Evolutionary conservation across 2,113 vertebrate genomes (phyloP).

Genomic region (Mus spicilegus): DNA sequence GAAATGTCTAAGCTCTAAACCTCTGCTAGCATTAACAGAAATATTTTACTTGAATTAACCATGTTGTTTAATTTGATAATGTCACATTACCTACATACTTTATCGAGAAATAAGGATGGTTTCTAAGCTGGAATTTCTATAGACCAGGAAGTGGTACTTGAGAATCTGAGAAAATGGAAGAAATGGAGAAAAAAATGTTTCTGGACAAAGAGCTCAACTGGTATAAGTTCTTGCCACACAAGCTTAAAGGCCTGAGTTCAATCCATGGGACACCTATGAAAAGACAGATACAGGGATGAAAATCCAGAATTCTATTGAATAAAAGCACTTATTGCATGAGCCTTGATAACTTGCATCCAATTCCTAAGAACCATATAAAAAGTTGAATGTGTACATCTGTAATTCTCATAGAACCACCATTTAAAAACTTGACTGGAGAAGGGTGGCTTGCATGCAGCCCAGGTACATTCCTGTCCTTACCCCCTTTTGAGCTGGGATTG

Average conservation of each 20-base stretch:
- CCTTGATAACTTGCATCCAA: not conserved
- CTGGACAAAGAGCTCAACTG: not conserved
- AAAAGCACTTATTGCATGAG: not conserved
- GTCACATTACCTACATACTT: not conserved
- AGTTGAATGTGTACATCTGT: not conserved
- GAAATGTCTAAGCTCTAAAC: not conserved
- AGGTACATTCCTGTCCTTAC: not conserved
- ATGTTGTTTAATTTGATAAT: not conserved
- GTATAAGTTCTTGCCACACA: not conserved
- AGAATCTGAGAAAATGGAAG: not conserved
- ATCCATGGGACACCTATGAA: not conserved
- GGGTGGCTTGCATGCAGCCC: not conserved
- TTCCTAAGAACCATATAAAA: not conserved
- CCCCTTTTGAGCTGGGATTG: not conserved
- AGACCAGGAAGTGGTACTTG: not conserved
- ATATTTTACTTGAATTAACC: not conserved
- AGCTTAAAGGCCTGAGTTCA: not conserved
- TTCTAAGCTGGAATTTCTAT: not conserved
- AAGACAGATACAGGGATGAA: too few species aligned
- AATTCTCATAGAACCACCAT: not conserved
- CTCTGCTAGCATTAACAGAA: not conserved
- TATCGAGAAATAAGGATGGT: not conserved
- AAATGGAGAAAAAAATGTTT: not conserved
- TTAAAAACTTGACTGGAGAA: not conserved
- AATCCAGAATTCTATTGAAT: not conserved